Conservation (phyloP, 2,888 invertebrate genomes). For the Heliconius hortense region DNA sequence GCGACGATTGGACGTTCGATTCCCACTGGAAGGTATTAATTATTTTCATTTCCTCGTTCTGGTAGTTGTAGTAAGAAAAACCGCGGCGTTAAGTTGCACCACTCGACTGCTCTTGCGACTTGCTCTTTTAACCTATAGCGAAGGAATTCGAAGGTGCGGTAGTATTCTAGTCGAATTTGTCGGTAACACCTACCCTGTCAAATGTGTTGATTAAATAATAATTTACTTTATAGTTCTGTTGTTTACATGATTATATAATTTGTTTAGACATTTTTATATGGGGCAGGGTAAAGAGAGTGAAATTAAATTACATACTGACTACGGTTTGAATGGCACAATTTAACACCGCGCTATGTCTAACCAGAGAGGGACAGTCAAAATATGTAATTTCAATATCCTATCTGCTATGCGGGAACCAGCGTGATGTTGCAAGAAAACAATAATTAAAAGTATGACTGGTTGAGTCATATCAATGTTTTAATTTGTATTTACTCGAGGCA, state of each 20-base stretch:
- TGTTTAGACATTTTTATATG: neutral
- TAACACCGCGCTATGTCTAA: neutral
- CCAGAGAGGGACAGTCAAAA: neutral
- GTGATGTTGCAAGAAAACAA: neutral
- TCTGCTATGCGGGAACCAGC: no score
- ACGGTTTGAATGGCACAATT: neutral
- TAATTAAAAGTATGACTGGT: neutral
- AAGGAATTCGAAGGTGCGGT: constrained; percentile 1
- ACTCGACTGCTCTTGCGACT: no score
- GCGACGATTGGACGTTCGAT: no score
- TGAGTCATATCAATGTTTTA: neutral
- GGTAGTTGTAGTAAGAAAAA: no score
- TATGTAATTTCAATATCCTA: no score
- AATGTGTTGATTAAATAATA: neutral
- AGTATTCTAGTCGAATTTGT: neutral
- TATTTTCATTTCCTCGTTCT: no score
- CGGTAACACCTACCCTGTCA: neutral
- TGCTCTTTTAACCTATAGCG: neutral
- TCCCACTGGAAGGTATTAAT: no score
- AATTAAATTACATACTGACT: no score
- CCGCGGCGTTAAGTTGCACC: no score
- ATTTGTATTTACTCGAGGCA: neutral
- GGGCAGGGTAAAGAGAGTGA: no score
- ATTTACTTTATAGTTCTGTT: neutral
- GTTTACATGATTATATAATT: neutral